These are phyloP conservation scores for Ormyrus pomaceus DNA, from an alignment of 2,888 invertebrate species.

Conservation along the genomic window DNA sequence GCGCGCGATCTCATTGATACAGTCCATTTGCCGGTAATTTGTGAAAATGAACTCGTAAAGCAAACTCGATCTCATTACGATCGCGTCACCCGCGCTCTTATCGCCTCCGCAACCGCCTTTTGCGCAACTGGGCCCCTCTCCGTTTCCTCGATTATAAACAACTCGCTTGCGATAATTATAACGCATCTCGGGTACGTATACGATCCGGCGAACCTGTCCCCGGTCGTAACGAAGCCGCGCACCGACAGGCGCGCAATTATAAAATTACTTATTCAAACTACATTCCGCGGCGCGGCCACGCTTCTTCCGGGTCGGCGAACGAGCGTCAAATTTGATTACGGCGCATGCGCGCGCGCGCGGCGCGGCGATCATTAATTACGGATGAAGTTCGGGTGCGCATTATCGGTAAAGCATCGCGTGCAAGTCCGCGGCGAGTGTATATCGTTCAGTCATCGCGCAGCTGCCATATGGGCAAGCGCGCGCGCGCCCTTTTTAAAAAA, in stretches of 20 bases:
- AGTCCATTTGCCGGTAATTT: too few species aligned
- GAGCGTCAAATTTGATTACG: slow-evolving; percentile 46
- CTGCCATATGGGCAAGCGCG: slow-evolving; percentile 14
- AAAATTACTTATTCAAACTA: slow-evolving; percentile 40
- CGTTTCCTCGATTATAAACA: too few species aligned
- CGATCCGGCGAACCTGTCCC: too few species aligned
- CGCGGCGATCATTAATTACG: slow-evolving; percentile 37
- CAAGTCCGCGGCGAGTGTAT: not conserved
- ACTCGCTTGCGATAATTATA: too few species aligned
- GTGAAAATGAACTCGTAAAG: too few species aligned
- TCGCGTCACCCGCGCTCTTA: too few species aligned
- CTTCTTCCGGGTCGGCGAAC: not conserved
- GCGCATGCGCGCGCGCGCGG: not conserved
- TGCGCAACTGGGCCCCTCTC: too few species aligned
- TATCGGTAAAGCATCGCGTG: slow-evolving; percentile 43
- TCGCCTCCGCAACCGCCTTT: too few species aligned
- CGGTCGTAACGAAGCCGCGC: not conserved
- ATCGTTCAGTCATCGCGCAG: slow-evolving; percentile 51
- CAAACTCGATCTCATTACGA: too few species aligned
- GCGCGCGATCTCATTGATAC: too few species aligned
- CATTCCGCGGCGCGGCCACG: not conserved
- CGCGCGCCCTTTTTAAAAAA: not conserved
- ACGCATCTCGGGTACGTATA: too few species aligned
- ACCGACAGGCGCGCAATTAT: slow-evolving; percentile 39
- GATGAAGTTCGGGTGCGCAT: slow-evolving; percentile 8